Base-by-base conservation (phyloP, 2,888 invertebrate genomes). In the Platycnemis pennipes region DNA sequence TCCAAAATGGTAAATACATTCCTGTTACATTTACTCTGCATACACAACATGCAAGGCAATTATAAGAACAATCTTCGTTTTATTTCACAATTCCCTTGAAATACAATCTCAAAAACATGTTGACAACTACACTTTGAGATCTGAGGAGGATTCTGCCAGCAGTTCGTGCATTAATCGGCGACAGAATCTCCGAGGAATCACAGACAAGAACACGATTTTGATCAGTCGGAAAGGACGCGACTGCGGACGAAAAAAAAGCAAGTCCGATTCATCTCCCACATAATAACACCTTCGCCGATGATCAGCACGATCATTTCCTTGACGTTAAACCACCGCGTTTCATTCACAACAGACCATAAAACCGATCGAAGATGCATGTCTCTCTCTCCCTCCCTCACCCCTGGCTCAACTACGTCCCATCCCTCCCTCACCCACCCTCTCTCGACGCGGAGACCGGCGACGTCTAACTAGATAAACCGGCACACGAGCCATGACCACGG, bases 331-430 rank as follows among this genome's bases (percentile, higher is more conserved):
- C 77, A 77, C 77, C 77, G 77, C 37, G 77, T 77, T 77, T 37
- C 77, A 77, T 77, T 77, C 77, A 77, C 77, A 31, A 77, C 31
- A 77, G 77, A 37, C 77, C 77, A 77, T 77, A 77, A 77, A 77
- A 77, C 77, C 77, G 77, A 77, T 77, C 77, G 77, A 77, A 77
- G 77, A 77, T 77, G 77, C 77, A 77, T 77, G 77, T 77, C 37
- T 37, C 77, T 77, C 77, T 77, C 69, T 63, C n/a, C 37, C 37
- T 77, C 77, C 31, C 63, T 63, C 63, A 63, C 63, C 77, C 77
- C 77, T 37, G 7, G 11, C 77, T 37, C 37, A 77, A 77, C 77
- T 77, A 16, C 77, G 31, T 77, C 77, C 77, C 77, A 77, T 37
- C 77, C 77, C 77, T 37, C 7, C 31, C 31, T 31, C 37, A 7